Evolutionary conservation across 2,888 invertebrate species (phyloP).

Genomic region (Melieria crassipennis): DNA sequence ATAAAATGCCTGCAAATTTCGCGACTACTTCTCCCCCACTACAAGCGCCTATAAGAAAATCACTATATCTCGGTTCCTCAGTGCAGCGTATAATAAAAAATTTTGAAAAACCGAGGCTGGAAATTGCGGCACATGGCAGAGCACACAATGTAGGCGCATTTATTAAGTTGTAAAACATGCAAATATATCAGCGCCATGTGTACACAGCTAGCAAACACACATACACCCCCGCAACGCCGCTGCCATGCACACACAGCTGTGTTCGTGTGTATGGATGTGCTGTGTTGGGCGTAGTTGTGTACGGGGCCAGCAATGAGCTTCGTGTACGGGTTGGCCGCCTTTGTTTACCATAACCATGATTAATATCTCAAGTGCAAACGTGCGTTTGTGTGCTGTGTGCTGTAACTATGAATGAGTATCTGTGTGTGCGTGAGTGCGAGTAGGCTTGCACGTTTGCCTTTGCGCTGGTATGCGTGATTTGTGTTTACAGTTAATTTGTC

Average conservation of each 20-base stretch:
- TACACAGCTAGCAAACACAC: no score
- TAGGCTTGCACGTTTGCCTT: constrained; percentile 1
- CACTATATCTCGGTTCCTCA: no score
- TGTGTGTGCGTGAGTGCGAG: constrained; percentile 6
- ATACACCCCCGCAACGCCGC: no score
- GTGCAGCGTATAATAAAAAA: no score
- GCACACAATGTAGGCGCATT: constrained; percentile 16
- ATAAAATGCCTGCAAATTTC: no score
- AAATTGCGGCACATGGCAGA: background rate
- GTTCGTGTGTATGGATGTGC: constrained; percentile 5
- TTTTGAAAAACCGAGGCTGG: no score
- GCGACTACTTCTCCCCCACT: no score
- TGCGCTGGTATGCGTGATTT: constrained; percentile 16
- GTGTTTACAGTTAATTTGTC: constrained; percentile 38
- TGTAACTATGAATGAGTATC: background rate
- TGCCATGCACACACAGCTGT: background rate
- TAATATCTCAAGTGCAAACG: constrained; percentile 9
- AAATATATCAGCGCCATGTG: background rate
- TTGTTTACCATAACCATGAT: constrained; percentile 27
- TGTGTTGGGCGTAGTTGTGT: background rate
- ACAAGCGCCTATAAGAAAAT: no score
- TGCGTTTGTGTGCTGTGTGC: background rate
- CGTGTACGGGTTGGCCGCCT: background rate
- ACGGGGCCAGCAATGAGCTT: background rate
- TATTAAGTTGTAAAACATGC: constrained; percentile 32